Evolutionary conservation across 2,888 invertebrate species (phyloP).

Genomic region (Bellardia pandia): DNA sequence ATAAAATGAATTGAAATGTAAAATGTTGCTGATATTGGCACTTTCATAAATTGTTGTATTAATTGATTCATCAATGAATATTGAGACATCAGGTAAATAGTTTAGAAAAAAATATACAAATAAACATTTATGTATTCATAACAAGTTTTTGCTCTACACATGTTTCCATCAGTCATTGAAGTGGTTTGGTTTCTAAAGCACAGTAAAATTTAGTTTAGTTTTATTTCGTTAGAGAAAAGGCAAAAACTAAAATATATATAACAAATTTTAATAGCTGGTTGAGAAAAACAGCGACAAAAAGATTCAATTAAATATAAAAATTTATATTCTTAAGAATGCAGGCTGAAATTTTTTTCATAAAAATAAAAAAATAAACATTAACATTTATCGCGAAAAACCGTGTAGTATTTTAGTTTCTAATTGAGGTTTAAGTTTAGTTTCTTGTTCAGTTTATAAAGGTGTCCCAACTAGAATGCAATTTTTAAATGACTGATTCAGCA

Average conservation of each 20-base stretch:
- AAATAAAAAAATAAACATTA: too few relatives aligned
- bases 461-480: too few relatives aligned
- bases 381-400: too few relatives aligned
- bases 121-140: not conserved
- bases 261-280: not conserved
- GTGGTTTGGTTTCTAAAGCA: not conserved
- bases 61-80: conserved; percentile 61
- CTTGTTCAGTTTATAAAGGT: too few relatives aligned
- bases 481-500: too few relatives aligned
- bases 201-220: not conserved
- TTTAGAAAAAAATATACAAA: not conserved
- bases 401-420: too few relatives aligned
- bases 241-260: not conserved
- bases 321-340: not conserved
- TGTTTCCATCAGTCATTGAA: not conserved
- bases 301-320: not conserved
- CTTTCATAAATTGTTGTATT: conserved; percentile 49
- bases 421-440: too few relatives aligned
- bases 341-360: too few relatives aligned
- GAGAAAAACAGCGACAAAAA: not conserved
- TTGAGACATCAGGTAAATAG: conserved; percentile 39
- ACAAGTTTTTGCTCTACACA: not conserved
- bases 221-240: not conserved
- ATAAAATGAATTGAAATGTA: not conserved
- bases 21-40: conserved; percentile 57